Evolutionary conservation across 2,888 invertebrate species (phyloP).

Genomic region (Pammene aurita): DNA sequence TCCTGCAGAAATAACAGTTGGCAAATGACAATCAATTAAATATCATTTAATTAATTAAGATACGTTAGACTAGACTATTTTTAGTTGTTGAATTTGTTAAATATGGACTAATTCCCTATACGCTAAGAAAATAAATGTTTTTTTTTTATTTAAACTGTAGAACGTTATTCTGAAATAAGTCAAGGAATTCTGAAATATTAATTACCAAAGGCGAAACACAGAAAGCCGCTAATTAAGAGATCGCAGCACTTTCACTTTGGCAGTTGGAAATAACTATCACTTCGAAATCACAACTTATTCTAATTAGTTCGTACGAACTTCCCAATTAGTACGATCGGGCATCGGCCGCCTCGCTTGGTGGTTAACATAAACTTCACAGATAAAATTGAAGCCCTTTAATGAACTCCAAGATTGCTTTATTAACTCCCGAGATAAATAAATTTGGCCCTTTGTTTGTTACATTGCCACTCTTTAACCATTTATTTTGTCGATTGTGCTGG

Average conservation of each 20-base stretch:
- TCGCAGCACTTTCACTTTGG: slow-evolving; percentile 55
- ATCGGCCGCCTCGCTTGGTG: slow-evolving; percentile 61
- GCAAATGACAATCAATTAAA: too few species aligned
- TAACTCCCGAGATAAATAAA: slow-evolving; percentile 65
- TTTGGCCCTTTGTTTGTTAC: slow-evolving; percentile 58
- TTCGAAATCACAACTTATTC: slow-evolving; percentile 55
- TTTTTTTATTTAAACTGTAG: too few species aligned
- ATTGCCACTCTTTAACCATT: slow-evolving; percentile 35
- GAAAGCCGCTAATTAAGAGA: slow-evolving; percentile 39
- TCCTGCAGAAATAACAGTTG: too few species aligned
- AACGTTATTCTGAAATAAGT: too few species aligned
- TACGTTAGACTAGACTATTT: too few species aligned
- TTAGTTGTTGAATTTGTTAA: too few species aligned
- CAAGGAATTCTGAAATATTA: too few species aligned
- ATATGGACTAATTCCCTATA: too few species aligned
- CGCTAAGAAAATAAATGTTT: too few species aligned
- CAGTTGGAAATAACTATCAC: slow-evolving; percentile 59
- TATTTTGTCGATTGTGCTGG: slow-evolving; percentile 22
- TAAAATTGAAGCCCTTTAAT: slow-evolving; percentile 77
- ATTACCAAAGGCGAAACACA: not conserved
- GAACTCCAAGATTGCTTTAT: slow-evolving; percentile 72
- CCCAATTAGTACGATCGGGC: slow-evolving; percentile 73
- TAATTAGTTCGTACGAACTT: slow-evolving; percentile 73
- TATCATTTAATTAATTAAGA: too few species aligned
- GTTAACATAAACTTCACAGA: slow-evolving; percentile 74